These are phyloP conservation scores for Papilio dardanus DNA, from an alignment of 1,140 invertebrate genomes.

Conservation along the genomic window DNA sequence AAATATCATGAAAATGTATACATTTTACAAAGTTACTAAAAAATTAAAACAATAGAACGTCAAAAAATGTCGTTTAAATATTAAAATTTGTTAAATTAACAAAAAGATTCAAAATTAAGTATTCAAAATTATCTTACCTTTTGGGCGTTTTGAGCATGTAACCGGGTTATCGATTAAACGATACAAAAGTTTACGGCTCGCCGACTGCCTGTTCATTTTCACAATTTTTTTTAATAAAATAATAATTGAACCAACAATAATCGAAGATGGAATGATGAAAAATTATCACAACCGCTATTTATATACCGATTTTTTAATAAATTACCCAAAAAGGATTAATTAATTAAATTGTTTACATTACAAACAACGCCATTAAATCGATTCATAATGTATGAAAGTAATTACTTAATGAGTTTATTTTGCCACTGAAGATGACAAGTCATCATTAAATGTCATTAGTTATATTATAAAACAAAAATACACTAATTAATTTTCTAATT, in stretches of 20 bases:
- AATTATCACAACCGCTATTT: not conserved
- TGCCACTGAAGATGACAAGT: not conserved
- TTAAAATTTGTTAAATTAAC: too few relatives aligned
- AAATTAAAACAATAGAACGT: too few relatives aligned
- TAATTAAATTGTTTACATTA: not conserved
- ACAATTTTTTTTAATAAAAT: not conserved
- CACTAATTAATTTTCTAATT: not conserved
- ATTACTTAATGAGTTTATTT: not conserved
- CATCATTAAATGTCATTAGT: not conserved
- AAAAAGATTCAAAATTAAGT: not conserved
- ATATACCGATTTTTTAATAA: not conserved
- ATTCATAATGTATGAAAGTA: not conserved
- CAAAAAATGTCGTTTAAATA: too few relatives aligned
- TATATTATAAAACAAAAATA: not conserved
- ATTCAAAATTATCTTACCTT: constrained; percentile 1
- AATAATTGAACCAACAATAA: not conserved
- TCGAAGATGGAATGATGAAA: not conserved
- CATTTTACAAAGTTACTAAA: too few relatives aligned
- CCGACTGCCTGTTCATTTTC: constrained; percentile 14
- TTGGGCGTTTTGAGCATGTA: not conserved
- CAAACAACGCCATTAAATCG: not conserved
- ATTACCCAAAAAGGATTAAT: not conserved
- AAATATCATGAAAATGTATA: too few relatives aligned
- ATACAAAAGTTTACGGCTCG: constrained; percentile 20
- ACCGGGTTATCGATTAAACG: constrained; percentile 24